Evolutionary conservation across 1,140 invertebrate genomes (phyloP).

Genomic region (Aporrectodea caliginosa): DNA sequence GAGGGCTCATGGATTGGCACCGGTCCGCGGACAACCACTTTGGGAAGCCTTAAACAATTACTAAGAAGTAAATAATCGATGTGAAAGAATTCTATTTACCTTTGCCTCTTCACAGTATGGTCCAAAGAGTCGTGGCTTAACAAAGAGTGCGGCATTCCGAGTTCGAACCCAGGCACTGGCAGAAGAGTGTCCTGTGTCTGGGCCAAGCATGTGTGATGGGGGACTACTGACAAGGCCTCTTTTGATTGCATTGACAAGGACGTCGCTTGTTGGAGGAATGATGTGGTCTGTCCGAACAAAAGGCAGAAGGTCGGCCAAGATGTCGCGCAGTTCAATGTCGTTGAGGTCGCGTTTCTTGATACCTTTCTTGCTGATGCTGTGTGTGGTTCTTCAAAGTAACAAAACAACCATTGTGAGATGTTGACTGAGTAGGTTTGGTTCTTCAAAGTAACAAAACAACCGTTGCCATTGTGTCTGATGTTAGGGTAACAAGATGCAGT

Average conservation of each 20-base stretch:
- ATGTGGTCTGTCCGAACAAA: slow-evolving; percentile 84
- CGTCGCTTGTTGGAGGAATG: slow-evolving; percentile 77
- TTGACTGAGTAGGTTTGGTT: slow-evolving; percentile 87
- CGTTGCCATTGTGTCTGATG: too few species aligned
- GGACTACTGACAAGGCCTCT: slow-evolving; percentile 79
- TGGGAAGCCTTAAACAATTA: too few species aligned
- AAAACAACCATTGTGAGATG: slow-evolving; percentile 27
- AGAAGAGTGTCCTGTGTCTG: slow-evolving; percentile 60
- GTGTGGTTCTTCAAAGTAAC: slow-evolving; percentile 68
- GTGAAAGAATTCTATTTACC: too few species aligned
- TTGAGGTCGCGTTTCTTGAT: slow-evolving; percentile 78
- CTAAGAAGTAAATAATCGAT: too few species aligned
- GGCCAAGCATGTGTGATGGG: slow-evolving; percentile 78
- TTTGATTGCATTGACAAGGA: slow-evolving; percentile 69
- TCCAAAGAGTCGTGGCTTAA: slow-evolving; percentile 81
- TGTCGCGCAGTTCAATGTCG: slow-evolving; percentile 80
- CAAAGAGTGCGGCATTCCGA: slow-evolving; percentile 73
- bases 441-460: slow-evolving; percentile 56
- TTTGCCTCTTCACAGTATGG: slow-evolving; percentile 92
- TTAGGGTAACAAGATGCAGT: too few species aligned
- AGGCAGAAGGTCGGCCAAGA: slow-evolving; percentile 75
- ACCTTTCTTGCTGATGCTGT: slow-evolving; percentile 80
- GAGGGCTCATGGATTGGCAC: too few species aligned
- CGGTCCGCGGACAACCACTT: too few species aligned
- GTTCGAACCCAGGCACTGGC: slow-evolving; percentile 82